Base-by-base conservation (phyloP, 2,113 vertebrate species). In the Neodontobutis hainanensis region DNA sequence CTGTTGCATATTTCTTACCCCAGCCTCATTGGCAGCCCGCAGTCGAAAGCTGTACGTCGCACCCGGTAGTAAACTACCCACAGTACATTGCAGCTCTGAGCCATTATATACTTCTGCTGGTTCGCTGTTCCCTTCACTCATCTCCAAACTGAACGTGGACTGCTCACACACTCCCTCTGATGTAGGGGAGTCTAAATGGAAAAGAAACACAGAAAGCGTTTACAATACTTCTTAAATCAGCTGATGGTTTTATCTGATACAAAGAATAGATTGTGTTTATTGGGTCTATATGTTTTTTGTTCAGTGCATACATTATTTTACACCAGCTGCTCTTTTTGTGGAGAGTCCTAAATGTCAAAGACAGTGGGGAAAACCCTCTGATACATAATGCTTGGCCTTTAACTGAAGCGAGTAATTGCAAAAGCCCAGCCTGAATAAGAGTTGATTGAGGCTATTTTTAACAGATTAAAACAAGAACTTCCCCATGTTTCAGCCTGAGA, bases 101-200 rank as follows among this genome's bases (percentile, higher is more conserved):
- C 97, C 97, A 0, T 91, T 91, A 85, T 96, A 99, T 15, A 97
- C 95, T 80, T 98, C 95, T 0, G 92, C 92, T 4, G 93, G 91
- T 0, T 86, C 85, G 0, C 88, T 77, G 58, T 95, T 91, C 0
- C 91, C 92, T 46, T 94, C 93, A 0, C 93, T 93, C 93, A 98
- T 96, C 88, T 99, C 97, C 85, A 99, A 89, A 0, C 94, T 97
- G 91, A 95, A 99, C 83, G 93, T 92, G 0, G 93, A 94, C 67
- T 94, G 82, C 14, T 94, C 93, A 67, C 93, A 93, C 34, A 88
- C 87, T 47, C 92, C 93, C 8, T 93, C 90, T 8, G 93, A 92
- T 12, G 74, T 49, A 4, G 86, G 86, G 8, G 82, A 70, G 62
- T 93, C 93, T 94, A n/a, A 4, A 6, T 35, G 34, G 9, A 11